These are phyloP conservation scores for Orius insidiosus DNA, from an alignment of 1,140 invertebrate species.

Conservation along the genomic window DNA sequence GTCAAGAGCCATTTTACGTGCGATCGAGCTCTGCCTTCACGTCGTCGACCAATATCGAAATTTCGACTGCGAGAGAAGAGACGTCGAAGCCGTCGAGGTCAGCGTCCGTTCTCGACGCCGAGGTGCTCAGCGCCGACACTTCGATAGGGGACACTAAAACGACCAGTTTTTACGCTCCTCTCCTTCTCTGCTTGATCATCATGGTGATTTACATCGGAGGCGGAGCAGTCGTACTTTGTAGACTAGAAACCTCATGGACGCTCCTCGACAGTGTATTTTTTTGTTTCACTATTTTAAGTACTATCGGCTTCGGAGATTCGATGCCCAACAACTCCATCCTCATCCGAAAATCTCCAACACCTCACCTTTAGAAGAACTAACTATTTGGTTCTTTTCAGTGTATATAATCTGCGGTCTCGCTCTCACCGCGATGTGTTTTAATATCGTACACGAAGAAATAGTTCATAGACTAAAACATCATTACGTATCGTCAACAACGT, in stretches of 20 bases:
- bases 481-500: slow-evolving; percentile 17
- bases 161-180: slow-evolving; percentile 48
- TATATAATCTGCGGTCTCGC: slow-evolving; percentile 93
- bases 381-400: slow-evolving; percentile 79
- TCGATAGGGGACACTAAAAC: slow-evolving; percentile 18
- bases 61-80: slow-evolving; percentile 7
- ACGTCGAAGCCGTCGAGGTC: slow-evolving; percentile 7
- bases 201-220: slow-evolving; percentile 71
- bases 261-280: slow-evolving; percentile 85
- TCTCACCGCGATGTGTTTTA: slow-evolving; percentile 95
- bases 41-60: slow-evolving; percentile 14
- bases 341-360: slow-evolving; percentile 35
- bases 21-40: slow-evolving; percentile 23
- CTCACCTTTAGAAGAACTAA: slow-evolving; percentile 26
- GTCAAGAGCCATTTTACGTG: slow-evolving; percentile 66
- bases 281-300: slow-evolving; percentile 84
- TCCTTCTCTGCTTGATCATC: slow-evolving; percentile 53
- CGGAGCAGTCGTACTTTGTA: slow-evolving; percentile 73
- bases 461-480: slow-evolving; percentile 54
- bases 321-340: slow-evolving; percentile 43
- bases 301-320: slow-evolving; percentile 81
- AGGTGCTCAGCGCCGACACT: slow-evolving; percentile 9
- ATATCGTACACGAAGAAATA: slow-evolving; percentile 88
- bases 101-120: slow-evolving; percentile 27
- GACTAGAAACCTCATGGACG: slow-evolving; percentile 48